Evolutionary conservation across 2,888 invertebrate genomes (phyloP), one percentile per base, ranked within the genome.

Genomic region (Microctonus hyperodae): DNA sequence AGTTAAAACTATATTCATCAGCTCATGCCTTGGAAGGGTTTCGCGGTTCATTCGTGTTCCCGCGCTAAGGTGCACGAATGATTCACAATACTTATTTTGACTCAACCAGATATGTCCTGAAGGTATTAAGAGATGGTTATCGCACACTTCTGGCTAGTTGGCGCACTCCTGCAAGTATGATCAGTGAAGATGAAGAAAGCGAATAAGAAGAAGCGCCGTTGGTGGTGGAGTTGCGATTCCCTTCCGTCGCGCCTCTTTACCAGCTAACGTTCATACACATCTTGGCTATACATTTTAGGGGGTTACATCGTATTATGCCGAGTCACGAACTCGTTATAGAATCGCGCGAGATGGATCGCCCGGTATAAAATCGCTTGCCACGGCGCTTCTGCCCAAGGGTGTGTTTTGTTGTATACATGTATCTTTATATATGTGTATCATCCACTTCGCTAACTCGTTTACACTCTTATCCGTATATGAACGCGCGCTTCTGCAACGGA

Each of bases 271-370:
- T 33, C 20, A 33, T 55, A 4, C 23, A 67, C 57, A 67, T 65
- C 9, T 50, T 37, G 44, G 56, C 63, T 58, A 22, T 68, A 68
- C 72, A 76, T 73, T 71, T 74, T 75, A 78, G 74, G 75, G 76
- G 78, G 80, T 79, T 76, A 16, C 76, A 76, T 78, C 77, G 78
- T 79, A 83, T 83, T 83, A 83, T 83, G 83, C 81, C 77, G 78
- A 82, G 83, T 83, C 83, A 83, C 83, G 83, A 83, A 83, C 83
- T 82, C 82, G 81, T 82, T 83, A 79, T 79, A 77, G 74, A 77
- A 74, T 76, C 77, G 53, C 58, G 75, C 76, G 78, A 82, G 81
- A 83, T 79, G 74, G 75, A 83, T 83, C 79, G 83, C 71, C 72
- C 78, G 79, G 44, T 76, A 81, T 81, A 80, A 81, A 80, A 78